phyloP scores from a whole-genome alignment of 2,113 vertebrate genomes.

The Corydoras maculifer region DNA sequence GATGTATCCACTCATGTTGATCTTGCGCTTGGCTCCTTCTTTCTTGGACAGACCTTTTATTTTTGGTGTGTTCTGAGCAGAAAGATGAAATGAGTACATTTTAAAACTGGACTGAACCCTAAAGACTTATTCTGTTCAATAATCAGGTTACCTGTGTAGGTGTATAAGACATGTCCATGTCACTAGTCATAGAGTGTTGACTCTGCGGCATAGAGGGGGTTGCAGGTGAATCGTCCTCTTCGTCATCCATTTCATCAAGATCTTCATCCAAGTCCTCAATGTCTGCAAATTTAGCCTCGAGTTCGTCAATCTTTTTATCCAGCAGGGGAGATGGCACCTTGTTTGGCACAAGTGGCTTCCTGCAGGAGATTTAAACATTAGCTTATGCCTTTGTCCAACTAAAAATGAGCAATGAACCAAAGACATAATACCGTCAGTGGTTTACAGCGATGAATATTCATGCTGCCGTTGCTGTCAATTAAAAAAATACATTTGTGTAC shows the following conservation, averaged over 20 bases:
- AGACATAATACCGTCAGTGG: neutral
- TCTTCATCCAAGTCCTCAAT: slow-evolving; percentile 83
- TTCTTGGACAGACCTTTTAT: slow-evolving; percentile 90
- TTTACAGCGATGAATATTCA: no score
- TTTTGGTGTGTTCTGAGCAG: slow-evolving; percentile 85
- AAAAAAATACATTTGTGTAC: slow-evolving; percentile 51
- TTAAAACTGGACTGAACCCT: no score
- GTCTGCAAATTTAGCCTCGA: slow-evolving; percentile 95
- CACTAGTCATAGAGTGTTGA: slow-evolving; percentile 77
- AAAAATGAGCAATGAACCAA: neutral
- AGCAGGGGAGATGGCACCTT: slow-evolving; percentile 92
- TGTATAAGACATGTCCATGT: slow-evolving; percentile 87
- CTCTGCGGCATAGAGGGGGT: slow-evolving; percentile 84
- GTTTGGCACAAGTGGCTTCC: slow-evolving; percentile 89
- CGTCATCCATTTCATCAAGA: slow-evolving; percentile 89
- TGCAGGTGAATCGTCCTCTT: slow-evolving; percentile 80
- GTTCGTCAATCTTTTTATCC: slow-evolving; percentile 92
- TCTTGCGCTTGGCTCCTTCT: slow-evolving; percentile 95
- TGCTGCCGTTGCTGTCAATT: neutral
- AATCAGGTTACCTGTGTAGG: slow-evolving; percentile 78
- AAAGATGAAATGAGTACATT: neutral
- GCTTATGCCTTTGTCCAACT: neutral
- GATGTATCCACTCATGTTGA: slow-evolving; percentile 99
- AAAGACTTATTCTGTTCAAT: no score
- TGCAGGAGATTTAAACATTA: slow-evolving; percentile 41